Base-by-base conservation (phyloP, 2,113 vertebrate species). In the Cnemophilus loriae region DNA sequence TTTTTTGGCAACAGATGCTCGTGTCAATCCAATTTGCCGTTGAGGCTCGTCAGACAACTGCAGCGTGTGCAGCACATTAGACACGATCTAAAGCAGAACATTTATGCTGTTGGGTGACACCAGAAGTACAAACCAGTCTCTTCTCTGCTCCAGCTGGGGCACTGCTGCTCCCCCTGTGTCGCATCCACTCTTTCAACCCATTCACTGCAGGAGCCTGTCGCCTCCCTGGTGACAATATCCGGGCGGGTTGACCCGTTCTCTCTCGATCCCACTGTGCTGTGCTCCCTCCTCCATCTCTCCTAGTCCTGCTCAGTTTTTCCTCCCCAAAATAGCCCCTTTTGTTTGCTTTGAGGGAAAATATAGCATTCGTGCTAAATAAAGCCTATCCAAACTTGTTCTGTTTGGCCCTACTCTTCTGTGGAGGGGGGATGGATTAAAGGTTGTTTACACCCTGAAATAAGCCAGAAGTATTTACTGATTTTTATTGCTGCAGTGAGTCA, bases 391-490 rank as follows among this genome's bases (percentile, higher is more conserved):
- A 95, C 82, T 46, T 65, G 73, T 84, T 67, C 88, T 93, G 60
- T 90, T 96, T 93, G 57, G 83, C 61, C 60, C 82, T 35, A 55
- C 63, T 61, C 79, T 84, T 92, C 57, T 84, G 42, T 90, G 63
- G 49, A 89, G 75, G 76, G 77, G 53, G 70, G 47, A 30, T 61
- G 68, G 94, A 87, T 91, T 79, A 53, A 69, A 70, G 41, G 50
- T 81, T 94, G 95, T 94, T 97, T 95, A 91, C 33, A 55, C 33
- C 69, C 93, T 80, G 87, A 93, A 95, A 96, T 84, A 83, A 95
- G 92, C 6, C 83, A 84, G 57, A 89, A 95, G 24, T 94, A 94
- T 95, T 96, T 93, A 86, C 92, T 93, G 93, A 47, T 79, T 96
- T 91, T 95, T 89, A 76, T 87, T 95, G 83, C 85, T 95, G 85